phyloP scores from a whole-genome alignment of 2,797 vertebrate species.

The Prunella strophiata region DNA sequence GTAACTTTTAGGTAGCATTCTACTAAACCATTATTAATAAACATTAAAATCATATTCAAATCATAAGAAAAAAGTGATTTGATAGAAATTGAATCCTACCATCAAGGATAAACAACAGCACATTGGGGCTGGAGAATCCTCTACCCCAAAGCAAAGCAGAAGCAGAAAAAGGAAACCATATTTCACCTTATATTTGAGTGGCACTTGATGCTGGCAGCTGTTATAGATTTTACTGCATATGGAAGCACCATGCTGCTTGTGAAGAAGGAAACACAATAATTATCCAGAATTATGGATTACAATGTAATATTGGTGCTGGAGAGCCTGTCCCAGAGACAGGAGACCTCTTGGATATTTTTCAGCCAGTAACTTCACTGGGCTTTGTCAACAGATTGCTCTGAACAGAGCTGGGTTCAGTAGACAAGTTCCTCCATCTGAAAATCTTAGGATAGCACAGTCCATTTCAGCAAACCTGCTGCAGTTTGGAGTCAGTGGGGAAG shows the following conservation, averaged over 20 bases:
- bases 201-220: background rate
- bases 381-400: background rate
- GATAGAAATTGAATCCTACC: background rate
- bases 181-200: background rate
- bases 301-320: background rate
- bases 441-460: background rate
- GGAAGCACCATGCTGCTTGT: background rate
- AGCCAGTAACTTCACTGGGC: background rate
- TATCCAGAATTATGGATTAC: background rate
- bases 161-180: background rate
- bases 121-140: background rate
- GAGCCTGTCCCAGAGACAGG: background rate
- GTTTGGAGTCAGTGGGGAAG: background rate
- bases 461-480: background rate
- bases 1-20: background rate
- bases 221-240: background rate
- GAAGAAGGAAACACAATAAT: background rate
- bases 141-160: background rate
- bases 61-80: background rate
- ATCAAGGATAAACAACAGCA: background rate
- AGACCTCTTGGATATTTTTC: background rate
- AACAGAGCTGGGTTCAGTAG: background rate
- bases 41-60: rapidly evolving
- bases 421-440: background rate
- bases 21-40: background rate